Percentiles rank a stretch among this genome's conserved stretches.
These are phyloP conservation scores for Allacma fusca DNA, from an alignment of 2,888 invertebrate genomes.

Conservation along the genomic window DNA sequence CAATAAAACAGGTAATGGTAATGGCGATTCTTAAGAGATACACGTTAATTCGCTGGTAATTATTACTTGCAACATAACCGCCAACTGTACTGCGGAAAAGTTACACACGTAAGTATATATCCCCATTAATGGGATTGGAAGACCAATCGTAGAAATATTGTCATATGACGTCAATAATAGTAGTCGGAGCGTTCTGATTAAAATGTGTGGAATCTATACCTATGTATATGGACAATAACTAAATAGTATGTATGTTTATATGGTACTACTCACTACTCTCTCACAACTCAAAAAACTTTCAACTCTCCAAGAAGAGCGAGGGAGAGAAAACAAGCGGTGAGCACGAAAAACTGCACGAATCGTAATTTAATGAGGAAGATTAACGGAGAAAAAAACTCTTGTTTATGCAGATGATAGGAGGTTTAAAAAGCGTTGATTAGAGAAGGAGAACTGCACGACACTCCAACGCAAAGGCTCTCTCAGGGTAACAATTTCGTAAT, in stretches of 20 bases:
- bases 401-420: background rate
- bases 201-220: too few relatives aligned
- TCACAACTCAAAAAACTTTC: background rate
- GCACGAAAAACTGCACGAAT: slow-evolving; percentile 16
- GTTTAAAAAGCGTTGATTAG: background rate
- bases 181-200: too few relatives aligned
- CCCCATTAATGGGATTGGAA: background rate
- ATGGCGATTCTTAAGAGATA: background rate
- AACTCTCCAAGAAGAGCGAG: background rate
- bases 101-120: background rate
- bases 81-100: background rate
- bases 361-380: background rate
- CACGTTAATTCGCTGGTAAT: background rate
- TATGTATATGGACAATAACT: too few relatives aligned
- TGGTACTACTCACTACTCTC: too few relatives aligned
- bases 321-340: background rate
- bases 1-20: slow-evolving; percentile 13
- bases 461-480: background rate
- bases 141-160: slow-evolving; percentile 6
- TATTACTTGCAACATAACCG: background rate
- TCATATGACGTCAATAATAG: background rate
- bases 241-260: too few relatives aligned
- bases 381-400: background rate
- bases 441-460: background rate
- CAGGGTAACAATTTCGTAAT: background rate